These are phyloP conservation scores for Pluvianellus socialis DNA, from an alignment of 2,113 vertebrate species.

Conservation along the genomic window DNA sequence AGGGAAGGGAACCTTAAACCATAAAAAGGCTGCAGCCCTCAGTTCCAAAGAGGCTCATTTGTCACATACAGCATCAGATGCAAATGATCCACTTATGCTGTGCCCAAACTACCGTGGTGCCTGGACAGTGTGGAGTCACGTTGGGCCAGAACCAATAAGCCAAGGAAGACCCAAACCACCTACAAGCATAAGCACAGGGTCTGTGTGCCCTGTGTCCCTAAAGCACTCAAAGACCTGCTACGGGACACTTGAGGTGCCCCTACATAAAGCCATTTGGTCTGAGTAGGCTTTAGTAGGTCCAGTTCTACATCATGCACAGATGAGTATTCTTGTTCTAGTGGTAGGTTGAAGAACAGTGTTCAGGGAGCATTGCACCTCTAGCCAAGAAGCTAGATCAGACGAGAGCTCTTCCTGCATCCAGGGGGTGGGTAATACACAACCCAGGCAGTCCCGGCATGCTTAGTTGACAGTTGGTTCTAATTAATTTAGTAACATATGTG, in stretches of 20 bases:
- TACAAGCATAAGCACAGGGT: not conserved
- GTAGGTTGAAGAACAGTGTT: not conserved
- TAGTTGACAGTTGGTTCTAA: conserved; percentile 54
- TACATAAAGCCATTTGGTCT: not conserved
- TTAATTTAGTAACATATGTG: conserved; percentile 52
- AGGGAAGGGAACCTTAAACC: not conserved
- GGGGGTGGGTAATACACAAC: not conserved
- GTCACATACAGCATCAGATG: not conserved
- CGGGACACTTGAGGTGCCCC: not conserved
- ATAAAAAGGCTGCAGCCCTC: not conserved
- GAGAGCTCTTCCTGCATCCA: not conserved
- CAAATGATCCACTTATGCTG: not conserved
- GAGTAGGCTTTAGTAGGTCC: not conserved
- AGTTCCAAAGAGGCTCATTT: not conserved
- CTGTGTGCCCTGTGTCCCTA: not conserved
- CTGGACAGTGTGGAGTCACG: not conserved
- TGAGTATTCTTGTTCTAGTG: not conserved
- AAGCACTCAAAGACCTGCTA: not conserved
- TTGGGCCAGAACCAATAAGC: not conserved
- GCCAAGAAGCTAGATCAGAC: not conserved
- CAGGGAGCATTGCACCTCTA: not conserved
- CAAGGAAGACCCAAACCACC: not conserved
- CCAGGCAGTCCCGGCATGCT: not conserved
- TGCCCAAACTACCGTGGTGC: not conserved
- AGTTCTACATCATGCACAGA: not conserved